Conservation (phyloP, 1,140 invertebrate species). For the Drosophila triauraria region DNA sequence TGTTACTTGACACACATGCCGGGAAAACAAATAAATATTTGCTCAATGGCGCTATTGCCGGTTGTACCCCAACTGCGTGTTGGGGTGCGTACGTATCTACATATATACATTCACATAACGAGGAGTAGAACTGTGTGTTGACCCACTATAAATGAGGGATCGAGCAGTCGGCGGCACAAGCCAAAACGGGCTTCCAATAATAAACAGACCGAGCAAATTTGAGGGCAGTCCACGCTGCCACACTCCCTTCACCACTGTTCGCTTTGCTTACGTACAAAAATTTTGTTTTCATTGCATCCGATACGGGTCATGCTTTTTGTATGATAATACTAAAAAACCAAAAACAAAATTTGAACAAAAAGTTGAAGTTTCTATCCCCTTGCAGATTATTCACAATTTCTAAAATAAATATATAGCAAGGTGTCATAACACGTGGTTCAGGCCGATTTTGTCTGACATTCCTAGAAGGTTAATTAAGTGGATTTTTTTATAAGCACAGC, state of each 20-base stretch:
- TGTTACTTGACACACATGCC: constrained; percentile 41
- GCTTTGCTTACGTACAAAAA: constrained; percentile 35
- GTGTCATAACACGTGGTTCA: too few species aligned
- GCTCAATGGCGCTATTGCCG: constrained; percentile 44
- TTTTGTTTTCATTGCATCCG: constrained; percentile 48
- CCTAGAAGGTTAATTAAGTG: too few species aligned
- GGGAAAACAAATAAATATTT: constrained; percentile 55
- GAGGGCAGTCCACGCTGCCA: constrained; percentile 7
- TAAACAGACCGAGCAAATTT: constrained; percentile 36
- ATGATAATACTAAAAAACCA: constrained; percentile 30
- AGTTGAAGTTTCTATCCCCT: neutral
- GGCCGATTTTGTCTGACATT: too few species aligned
- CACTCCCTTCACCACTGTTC: constrained; percentile 9
- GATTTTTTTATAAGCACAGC: too few species aligned
- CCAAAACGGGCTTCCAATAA: constrained; percentile 56
- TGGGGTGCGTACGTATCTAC: neutral
- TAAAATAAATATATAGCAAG: neutral
- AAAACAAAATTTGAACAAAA: constrained; percentile 8
- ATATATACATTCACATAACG: neutral
- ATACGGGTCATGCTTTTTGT: constrained; percentile 44
- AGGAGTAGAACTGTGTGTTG: constrained; percentile 39
- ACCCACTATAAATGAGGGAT: constrained; percentile 58
- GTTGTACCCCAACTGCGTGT: constrained; percentile 10
- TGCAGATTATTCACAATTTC: neutral
- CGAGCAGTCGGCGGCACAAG: constrained; percentile 39